Base-by-base conservation (phyloP, 2,888 invertebrate species). In the Cheilosia pagana region DNA sequence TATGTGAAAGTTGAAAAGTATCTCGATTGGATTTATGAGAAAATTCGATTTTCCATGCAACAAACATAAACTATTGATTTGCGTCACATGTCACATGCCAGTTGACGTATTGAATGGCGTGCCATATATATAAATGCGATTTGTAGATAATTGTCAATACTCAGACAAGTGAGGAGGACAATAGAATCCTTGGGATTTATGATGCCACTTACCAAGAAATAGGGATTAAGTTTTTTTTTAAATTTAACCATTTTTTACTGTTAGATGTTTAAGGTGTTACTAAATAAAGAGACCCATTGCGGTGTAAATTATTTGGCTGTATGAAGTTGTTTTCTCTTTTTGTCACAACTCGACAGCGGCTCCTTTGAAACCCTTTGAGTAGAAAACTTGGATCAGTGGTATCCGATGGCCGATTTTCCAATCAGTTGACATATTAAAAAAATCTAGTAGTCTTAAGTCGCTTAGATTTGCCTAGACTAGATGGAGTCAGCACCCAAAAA, bases 1-100 rank as follows among this genome's bases (percentile, higher is more conserved):
- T 96, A 96, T 89, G 95, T 95, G 0, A 94, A 94, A 71, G 93
- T 96, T 12, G 92, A 94, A 12, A 91, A 94, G 88, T 95, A 95
- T 89, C 92, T 94, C 59, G 92, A 93, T 81, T 95, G 95, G 95
- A 95, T 95, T 77, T 93, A 94, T 82, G 91, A 93, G 62, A 94
- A 93, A 88, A 93, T 95, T 59, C 90, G 90, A 79, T 87, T 90
- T 31, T 89, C 89, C 14, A 79, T 88, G 70, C 87, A 89, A 65
- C 86, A 86, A 86, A 77, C 43, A 63, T 86, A 86, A 86, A 76
- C 39, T 31, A 55, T 16, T 68, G 67, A 67, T 35, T 35, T 57
- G 7, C 6, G 23, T 41, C 28, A 50, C 5, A 21, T 43, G 23
- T 41, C 28, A 50, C 5, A 21, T 43, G 41, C 50, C 50, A 23